These are phyloP conservation scores for Goniozus legneri DNA, from an alignment of 1,140 invertebrate species.

Conservation along the genomic window DNA sequence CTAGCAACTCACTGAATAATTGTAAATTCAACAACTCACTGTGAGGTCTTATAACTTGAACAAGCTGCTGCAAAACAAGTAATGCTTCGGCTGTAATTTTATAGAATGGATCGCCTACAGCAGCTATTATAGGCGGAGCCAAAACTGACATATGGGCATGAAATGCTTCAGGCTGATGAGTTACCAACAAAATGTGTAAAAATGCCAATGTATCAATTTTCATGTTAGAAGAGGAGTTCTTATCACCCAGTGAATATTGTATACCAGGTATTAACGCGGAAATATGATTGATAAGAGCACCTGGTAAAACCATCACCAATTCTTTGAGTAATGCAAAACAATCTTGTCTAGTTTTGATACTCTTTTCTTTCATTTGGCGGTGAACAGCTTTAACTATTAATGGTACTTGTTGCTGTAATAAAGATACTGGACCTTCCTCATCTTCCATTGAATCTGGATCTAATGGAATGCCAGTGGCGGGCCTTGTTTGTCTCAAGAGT, in stretches of 20 bases:
- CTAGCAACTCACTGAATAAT: too few relatives aligned
- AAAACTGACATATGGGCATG: constrained; percentile 76
- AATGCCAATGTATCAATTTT: constrained; percentile 97
- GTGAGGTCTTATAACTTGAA: constrained; percentile 89
- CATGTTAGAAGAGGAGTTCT: constrained; percentile 95
- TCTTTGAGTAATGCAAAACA: constrained; percentile 89
- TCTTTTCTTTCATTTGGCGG: constrained; percentile 89
- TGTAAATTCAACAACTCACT: constrained; percentile 60
- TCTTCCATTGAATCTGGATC: constrained; percentile 80
- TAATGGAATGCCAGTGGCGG: constrained; percentile 60
- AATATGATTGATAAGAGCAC: constrained; percentile 82
- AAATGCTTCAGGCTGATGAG: constrained; percentile 71
- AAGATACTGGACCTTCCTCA: constrained; percentile 67
- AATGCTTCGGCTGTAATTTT: constrained; percentile 96
- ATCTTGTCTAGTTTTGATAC: constrained; percentile 88
- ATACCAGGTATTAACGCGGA: constrained; percentile 84
- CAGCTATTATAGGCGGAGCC: constrained; percentile 83
- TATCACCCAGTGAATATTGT: constrained; percentile 87
- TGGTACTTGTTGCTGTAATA: constrained; percentile 71
- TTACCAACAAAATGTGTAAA: constrained; percentile 79
- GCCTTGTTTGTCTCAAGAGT: constrained; percentile 83
- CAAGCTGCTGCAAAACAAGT: constrained; percentile 87
- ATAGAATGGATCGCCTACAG: constrained; percentile 94
- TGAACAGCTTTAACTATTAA: constrained; percentile 84
- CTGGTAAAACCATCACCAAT: constrained; percentile 83